A percentile compares a stretch with the other conserved stretches of the same genome.
Evolutionary conservation across 2,888 invertebrate genomes (phyloP).

Genomic region (Eupithecia tripunctaria): DNA sequence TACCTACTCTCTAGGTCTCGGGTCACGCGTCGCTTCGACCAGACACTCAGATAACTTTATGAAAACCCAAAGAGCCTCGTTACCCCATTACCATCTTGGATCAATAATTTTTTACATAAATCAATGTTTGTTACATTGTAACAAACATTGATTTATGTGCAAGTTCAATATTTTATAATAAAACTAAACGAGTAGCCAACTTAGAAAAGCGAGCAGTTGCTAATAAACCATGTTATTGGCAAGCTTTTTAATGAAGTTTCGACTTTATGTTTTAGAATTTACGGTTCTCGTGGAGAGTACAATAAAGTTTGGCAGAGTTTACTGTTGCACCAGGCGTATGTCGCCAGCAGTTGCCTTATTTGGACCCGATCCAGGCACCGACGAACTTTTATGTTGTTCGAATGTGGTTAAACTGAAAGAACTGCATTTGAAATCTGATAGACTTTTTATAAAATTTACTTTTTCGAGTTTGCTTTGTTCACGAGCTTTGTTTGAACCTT

Average conservation of each 20-base stretch:
- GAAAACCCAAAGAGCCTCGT: too few relatives aligned
- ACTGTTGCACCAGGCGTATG: slow-evolving; percentile 71
- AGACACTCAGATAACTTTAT: too few relatives aligned
- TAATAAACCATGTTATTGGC: slow-evolving; percentile 50
- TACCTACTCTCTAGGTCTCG: too few relatives aligned
- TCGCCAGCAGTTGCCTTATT: slow-evolving; percentile 81
- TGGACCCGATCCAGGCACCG: slow-evolving; percentile 77
- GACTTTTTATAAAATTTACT: slow-evolving; percentile 47
- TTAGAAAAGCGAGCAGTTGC: slow-evolving; percentile 70
- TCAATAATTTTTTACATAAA: too few relatives aligned
- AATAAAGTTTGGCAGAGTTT: slow-evolving; percentile 53
- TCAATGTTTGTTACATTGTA: slow-evolving; percentile 60
- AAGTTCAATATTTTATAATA: slow-evolving; percentile 75
- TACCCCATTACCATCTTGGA: too few relatives aligned
- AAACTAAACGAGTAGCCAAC: slow-evolving; percentile 68
- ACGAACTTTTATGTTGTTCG: slow-evolving; percentile 80
- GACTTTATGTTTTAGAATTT: slow-evolving; percentile 52
- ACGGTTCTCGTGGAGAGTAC: slow-evolving; percentile 47
- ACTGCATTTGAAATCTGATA: slow-evolving; percentile 60
- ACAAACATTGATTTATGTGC: slow-evolving; percentile 68
- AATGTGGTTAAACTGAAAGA: slow-evolving; percentile 75
- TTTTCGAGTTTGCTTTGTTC: slow-evolving; percentile 30
- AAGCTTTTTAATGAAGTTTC: slow-evolving; percentile 48
- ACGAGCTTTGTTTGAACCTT: slow-evolving; percentile 12
- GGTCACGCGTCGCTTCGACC: too few relatives aligned